These are phyloP conservation scores for Pollenia angustigena DNA, from an alignment of 2,888 invertebrate species.

Conservation along the genomic window DNA sequence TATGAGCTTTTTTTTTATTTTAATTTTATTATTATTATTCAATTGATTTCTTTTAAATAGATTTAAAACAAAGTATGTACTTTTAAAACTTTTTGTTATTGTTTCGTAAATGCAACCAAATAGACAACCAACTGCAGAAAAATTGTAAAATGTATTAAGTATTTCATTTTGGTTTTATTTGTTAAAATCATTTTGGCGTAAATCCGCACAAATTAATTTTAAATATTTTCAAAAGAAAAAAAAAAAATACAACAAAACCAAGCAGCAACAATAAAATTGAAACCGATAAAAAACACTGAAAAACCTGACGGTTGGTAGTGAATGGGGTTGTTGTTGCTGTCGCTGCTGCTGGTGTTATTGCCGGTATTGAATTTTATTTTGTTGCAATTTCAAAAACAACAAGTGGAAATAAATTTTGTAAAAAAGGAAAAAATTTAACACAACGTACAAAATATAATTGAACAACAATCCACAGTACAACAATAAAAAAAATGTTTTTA, in stretches of 20 bases:
- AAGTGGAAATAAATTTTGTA: constrained; percentile 62
- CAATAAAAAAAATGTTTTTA: constrained; percentile 23
- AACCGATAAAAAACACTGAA: constrained; percentile 3
- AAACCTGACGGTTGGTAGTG: constrained; percentile 8
- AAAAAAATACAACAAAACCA: not conserved
- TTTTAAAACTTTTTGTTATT: not conserved
- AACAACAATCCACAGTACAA: constrained; percentile 11
- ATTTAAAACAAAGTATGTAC: constrained; percentile 5
- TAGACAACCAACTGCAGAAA: constrained; percentile 11
- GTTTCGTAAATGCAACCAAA: constrained; percentile 29
- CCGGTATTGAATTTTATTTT: constrained; percentile 54
- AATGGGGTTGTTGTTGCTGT: constrained; percentile 38
- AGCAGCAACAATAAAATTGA: constrained; percentile 30
- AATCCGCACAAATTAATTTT: constrained; percentile 79
- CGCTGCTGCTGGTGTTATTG: constrained; percentile 45
- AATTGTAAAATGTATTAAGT: not conserved
- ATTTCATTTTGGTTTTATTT: constrained; percentile 56
- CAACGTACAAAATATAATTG: constrained; percentile 28
- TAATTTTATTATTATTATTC: constrained; percentile 9
- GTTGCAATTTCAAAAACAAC: constrained; percentile 59
- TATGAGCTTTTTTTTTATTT: not conserved
- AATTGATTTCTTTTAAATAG: constrained; percentile 45
- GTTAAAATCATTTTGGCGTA: constrained; percentile 80
- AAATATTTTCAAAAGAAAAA: constrained; percentile 42
- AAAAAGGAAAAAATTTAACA: constrained; percentile 21